Base-by-base conservation (phyloP, 2,888 invertebrate species). In the Drosophila subquinaria region DNA sequence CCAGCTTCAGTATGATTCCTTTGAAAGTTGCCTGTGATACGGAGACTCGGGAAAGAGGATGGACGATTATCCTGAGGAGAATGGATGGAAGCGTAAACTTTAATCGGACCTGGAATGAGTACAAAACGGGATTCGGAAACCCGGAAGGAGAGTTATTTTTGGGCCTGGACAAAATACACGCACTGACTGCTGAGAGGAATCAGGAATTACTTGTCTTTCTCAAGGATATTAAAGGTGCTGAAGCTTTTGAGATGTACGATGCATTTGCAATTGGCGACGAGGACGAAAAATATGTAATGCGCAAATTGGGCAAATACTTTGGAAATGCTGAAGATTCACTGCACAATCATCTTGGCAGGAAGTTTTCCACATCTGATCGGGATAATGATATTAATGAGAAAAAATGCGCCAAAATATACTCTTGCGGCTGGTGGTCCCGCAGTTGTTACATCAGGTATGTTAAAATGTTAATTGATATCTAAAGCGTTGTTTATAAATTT, bases 351-450 rank as follows among this genome's bases (percentile, higher is more conserved):
- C 52, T 9, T 15, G 23, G 15, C 15, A 23, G 4, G 20, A 36
- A 36, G 4, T 52, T 52, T 4, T 6, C 38, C n/a, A 52, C 52
- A 1, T 38, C 13, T 1, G 38, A 52, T n/a, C 36, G 36, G 1
- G 13, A 52, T 9, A 36, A 52, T 38, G 13, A 38, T 23, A 1
- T 4, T 5, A 17, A 17, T 0, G 17, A 2, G 5, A 17, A 17
- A 27, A 40, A 53, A 15, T 53, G 53, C 5, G 27, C 53, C 6
- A 0, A 1, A 3, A 15, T 15, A 17, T 17, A 17, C 15, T 9
- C n/a, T 23, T 40, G 38, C 2, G 53, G n/a, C 40, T 53, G 53
- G 53, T 53, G 53, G 53, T 53, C 40, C 38, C 11, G 4, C 10
- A 3, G 4, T 1, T 38, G 40, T 15, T 23, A 27, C 3, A 4